Evolutionary conservation across 2,113 vertebrate genomes (phyloP).

Genomic region (Oophaga pumilio): DNA sequence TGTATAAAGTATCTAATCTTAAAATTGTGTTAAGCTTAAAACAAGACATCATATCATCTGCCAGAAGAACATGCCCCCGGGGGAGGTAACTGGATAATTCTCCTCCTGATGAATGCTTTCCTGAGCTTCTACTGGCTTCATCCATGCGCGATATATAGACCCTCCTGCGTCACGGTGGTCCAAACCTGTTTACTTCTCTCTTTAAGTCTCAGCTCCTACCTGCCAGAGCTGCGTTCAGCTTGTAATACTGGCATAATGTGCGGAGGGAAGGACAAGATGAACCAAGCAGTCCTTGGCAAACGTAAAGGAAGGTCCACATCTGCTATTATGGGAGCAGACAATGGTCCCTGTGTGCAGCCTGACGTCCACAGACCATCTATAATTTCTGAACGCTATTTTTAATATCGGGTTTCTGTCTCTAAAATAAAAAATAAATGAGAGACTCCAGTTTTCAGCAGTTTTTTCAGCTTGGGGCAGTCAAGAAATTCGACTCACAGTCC

Average conservation of each 20-base stretch:
- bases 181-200: constrained; percentile 22
- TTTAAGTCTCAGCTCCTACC: not conserved
- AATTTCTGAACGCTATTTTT: constrained; percentile 15
- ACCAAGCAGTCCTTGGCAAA: constrained; percentile 18
- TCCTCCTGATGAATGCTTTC: not conserved
- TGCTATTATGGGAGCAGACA: constrained; percentile 23
- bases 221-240: constrained; percentile 7
- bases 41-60: constrained; percentile 23
- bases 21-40: not conserved
- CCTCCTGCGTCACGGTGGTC: constrained; percentile 33
- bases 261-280: constrained; percentile 12
- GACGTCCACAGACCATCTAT: not conserved
- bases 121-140: not conserved
- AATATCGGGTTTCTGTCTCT: constrained; percentile 22
- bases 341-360: constrained; percentile 26
- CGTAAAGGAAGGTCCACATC: constrained; percentile 17
- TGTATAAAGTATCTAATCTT: not conserved
- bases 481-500: not conserved
- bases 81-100: not conserved
- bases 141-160: constrained; percentile 6
- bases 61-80: constrained; percentile 7
- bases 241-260: not conserved
- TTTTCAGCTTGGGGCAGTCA: not conserved
- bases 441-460: not conserved
- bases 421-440: not conserved